Evolutionary conservation across 2,113 vertebrate species (phyloP).

Genomic region (Meleagris gallopavo): DNA sequence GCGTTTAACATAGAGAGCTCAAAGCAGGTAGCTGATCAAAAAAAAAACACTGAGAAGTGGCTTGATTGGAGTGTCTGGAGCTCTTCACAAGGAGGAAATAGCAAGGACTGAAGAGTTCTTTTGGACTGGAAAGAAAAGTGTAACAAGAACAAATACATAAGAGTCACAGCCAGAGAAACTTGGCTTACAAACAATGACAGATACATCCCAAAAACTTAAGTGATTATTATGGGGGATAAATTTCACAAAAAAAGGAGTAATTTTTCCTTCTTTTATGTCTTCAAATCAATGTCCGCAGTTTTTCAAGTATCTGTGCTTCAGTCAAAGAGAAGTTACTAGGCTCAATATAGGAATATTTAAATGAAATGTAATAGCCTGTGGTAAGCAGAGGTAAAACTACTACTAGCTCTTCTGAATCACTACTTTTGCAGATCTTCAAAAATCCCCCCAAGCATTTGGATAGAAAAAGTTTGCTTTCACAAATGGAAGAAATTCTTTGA

Average conservation of each 20-base stretch:
- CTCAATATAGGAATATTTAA: not conserved
- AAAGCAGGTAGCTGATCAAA: conserved; percentile 6
- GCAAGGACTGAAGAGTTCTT: conserved; percentile 15
- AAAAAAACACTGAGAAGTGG: not conserved
- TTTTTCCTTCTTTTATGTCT: not conserved
- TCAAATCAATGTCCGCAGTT: not conserved
- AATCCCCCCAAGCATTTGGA: not conserved
- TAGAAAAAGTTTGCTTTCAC: not conserved
- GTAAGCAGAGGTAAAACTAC: not conserved
- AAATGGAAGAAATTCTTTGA: not conserved
- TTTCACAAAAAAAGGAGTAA: not conserved
- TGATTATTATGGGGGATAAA: not conserved
- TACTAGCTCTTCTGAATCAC: not conserved
- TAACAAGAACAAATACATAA: not conserved
- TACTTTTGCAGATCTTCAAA: not conserved
- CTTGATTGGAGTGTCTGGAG: conserved; percentile 41
- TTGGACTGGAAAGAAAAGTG: not conserved
- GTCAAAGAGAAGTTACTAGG: not conserved
- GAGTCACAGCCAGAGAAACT: conserved; percentile 11
- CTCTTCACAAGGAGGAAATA: conserved; percentile 15
- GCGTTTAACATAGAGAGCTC: not conserved
- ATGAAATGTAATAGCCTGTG: not conserved
- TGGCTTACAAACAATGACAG: not conserved
- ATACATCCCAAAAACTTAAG: not conserved
- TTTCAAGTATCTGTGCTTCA: not conserved